These are phyloP conservation scores for Telmatochromis sp. DNA, from an alignment of 2,113 vertebrate genomes.

Conservation along the genomic window DNA sequence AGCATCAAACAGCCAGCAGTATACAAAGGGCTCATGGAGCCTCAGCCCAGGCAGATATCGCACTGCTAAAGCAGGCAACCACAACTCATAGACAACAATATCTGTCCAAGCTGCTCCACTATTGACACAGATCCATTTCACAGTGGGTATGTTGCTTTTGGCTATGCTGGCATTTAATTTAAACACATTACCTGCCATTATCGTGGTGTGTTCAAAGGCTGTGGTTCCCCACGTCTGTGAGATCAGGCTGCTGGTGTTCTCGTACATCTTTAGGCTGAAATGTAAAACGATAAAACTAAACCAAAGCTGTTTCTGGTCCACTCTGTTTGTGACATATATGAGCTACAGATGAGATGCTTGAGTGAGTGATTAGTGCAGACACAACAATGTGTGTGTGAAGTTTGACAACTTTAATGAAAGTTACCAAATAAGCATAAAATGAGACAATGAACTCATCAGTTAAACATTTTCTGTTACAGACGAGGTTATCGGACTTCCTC, in stretches of 20 bases:
- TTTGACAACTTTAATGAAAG: not conserved
- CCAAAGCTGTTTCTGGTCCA: too few relatives aligned
- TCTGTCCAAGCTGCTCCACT: not conserved
- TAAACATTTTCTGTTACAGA: not conserved
- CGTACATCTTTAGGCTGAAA: not conserved
- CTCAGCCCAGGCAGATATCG: not conserved
- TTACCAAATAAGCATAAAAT: not conserved
- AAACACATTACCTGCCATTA: not conserved
- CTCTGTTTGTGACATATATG: too few relatives aligned
- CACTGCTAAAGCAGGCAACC: not conserved
- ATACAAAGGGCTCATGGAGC: not conserved
- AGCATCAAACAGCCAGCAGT: not conserved
- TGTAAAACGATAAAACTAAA: not conserved
- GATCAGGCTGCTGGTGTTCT: not conserved
- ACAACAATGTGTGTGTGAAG: too few relatives aligned
- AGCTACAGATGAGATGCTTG: too few relatives aligned
- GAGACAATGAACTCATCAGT: not conserved
- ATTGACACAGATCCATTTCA: not conserved
- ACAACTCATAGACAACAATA: not conserved
- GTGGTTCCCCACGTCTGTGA: not conserved
- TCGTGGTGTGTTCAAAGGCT: not conserved
- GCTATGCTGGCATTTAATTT: not conserved
- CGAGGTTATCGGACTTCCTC: not conserved
- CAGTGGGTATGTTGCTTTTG: not conserved
- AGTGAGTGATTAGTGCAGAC: too few relatives aligned